These are phyloP conservation scores for Tetramorium alpestre DNA, from an alignment of 1,140 invertebrate genomes.

Conservation along the genomic window DNA sequence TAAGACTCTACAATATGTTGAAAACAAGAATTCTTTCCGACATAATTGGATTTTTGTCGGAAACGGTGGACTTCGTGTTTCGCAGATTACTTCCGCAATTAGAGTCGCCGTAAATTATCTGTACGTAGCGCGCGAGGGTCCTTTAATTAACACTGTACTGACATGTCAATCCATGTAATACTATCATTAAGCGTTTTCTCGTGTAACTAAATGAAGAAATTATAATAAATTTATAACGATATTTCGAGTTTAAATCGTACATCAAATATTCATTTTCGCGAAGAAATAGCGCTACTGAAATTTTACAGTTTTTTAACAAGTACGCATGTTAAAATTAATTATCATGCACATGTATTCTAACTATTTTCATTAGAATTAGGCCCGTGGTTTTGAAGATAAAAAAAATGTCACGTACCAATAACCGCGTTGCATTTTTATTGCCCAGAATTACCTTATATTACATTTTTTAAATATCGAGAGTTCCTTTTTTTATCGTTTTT, in stretches of 20 bases:
- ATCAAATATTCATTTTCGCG: not conserved
- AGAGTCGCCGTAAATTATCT: conserved; percentile 16
- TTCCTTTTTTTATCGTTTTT: no score
- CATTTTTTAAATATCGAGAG: no score
- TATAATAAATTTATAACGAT: not conserved
- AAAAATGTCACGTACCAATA: no score
- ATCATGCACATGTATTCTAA: not conserved
- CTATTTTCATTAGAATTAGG: not conserved
- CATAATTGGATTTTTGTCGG: not conserved
- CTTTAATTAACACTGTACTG: conserved; percentile 3
- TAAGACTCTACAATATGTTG: not conserved
- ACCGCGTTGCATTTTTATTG: no score
- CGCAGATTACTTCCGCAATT: conserved; percentile 3
- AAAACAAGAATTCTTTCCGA: not conserved
- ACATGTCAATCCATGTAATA: not conserved
- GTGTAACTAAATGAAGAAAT: not conserved
- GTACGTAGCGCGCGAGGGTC: not conserved
- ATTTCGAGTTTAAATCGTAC: not conserved
- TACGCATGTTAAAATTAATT: not conserved
- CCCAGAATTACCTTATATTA: no score
- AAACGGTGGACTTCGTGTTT: not conserved
- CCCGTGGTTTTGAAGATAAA: not conserved
- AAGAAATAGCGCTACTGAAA: not conserved
- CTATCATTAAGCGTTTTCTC: not conserved
- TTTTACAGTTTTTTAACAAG: not conserved